Conservation (phyloP, 2,888 invertebrate species). For the Caenorhabditis angaria region DNA sequence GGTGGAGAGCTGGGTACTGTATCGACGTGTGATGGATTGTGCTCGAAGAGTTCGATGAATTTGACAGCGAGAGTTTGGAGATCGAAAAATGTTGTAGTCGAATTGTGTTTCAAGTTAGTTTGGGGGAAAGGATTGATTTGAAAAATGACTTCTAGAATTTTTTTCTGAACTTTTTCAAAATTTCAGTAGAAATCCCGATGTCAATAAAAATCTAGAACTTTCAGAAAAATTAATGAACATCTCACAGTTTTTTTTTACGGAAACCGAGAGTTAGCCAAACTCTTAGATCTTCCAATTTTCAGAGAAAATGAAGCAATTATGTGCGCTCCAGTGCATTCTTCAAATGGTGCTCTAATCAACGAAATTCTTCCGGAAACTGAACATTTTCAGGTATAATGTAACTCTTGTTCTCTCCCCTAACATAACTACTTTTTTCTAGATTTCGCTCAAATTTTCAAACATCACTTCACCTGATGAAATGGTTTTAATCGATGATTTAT, state of each 20-base stretch:
- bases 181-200: no score
- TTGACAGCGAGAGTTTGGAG: conserved; percentile 47
- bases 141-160: neutral
- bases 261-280: no score
- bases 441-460: conserved; percentile 55
- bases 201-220: no score
- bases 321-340: conserved; percentile 49
- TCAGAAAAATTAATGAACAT: no score
- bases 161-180: no score
- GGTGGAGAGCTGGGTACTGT: conserved; percentile 34
- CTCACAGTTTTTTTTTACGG: no score
- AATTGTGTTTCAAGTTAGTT: conserved; percentile 52
- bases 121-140: neutral
- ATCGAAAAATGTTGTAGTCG: conserved; percentile 40
- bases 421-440: conserved; percentile 18
- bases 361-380: conserved; percentile 50
- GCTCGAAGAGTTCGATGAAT: conserved; percentile 44
- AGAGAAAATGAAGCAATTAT: conserved; percentile 46
- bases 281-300: conserved; percentile 19
- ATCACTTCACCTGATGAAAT: conserved; percentile 51
- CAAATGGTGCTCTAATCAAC: conserved; percentile 45
- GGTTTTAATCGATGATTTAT: conserved; percentile 49
- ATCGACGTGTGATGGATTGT: conserved; percentile 46
- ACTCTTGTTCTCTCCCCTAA: neutral
- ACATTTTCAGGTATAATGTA: conserved; percentile 38